Evolutionary conservation across 1,140 invertebrate species (phyloP).

Genomic region (Cherax destructor): DNA sequence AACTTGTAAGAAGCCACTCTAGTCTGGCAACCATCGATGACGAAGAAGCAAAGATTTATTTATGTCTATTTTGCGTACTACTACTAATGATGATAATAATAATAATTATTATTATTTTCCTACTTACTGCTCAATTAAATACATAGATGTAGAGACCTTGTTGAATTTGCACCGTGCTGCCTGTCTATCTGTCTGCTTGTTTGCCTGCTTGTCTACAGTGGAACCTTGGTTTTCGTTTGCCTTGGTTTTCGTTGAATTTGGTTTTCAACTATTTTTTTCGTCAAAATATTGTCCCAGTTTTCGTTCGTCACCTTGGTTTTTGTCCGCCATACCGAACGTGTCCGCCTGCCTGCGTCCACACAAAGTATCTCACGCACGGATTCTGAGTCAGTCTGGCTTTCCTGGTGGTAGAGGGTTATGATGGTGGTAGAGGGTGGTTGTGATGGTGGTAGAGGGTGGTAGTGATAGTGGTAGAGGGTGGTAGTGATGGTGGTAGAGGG

Average conservation of each 20-base stretch:
- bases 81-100: no score
- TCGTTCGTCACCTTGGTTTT: no score
- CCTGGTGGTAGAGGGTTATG: not conserved
- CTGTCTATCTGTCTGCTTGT: not conserved
- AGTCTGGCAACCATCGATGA: conserved; percentile 17
- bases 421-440: not conserved
- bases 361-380: no score
- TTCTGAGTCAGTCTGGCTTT: no score
- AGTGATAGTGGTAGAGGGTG: no score
- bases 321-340: no score
- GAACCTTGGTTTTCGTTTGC: not conserved
- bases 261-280: no score
- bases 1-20: conserved; percentile 14
- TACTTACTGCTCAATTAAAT: conserved; percentile 17
- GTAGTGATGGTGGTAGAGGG: no score
- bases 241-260: no score
- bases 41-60: not conserved
- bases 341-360: no score
- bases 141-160: not conserved
- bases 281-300: no score
- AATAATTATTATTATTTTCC: not conserved
- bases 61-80: not conserved
- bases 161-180: not conserved
- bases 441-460: not conserved
- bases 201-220: not conserved